phyloP scores from a whole-genome alignment of 35 echinoderm and acorn worm species.

The Eucidaris tribuloides region DNA sequence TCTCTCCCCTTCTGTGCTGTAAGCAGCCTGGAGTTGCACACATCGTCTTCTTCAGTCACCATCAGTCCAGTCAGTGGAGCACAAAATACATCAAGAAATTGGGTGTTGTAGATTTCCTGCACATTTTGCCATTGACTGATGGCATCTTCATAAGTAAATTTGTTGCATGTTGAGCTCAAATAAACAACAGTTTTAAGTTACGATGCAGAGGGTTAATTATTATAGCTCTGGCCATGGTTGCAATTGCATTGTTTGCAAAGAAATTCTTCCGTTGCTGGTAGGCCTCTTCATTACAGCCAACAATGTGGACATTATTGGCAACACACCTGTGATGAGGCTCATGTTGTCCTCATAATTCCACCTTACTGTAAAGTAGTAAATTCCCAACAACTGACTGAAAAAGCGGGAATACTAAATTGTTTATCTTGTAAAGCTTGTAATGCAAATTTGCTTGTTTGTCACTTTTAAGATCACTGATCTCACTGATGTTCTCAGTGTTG shows the following conservation, averaged over 20 bases:
- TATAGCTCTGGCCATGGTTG: neutral
- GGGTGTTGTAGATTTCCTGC: too few relatives aligned
- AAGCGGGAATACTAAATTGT: too few relatives aligned
- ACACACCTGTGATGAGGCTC: neutral
- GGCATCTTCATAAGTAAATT: neutral
- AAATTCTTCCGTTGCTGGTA: neutral
- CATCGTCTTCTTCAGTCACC: neutral
- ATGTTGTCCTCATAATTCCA: neutral
- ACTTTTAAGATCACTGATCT: too few relatives aligned
- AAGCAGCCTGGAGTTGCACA: neutral
- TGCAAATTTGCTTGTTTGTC: too few relatives aligned
- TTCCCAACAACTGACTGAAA: too few relatives aligned
- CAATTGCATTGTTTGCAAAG: neutral
- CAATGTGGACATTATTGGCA: neutral
- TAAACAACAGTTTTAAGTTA: neutral
- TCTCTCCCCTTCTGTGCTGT: neutral
- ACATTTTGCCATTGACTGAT: neutral
- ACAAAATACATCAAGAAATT: neutral
- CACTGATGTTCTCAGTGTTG: too few relatives aligned
- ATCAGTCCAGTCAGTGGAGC: neutral
- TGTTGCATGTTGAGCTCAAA: neutral
- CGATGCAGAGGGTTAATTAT: conserved; percentile 3
- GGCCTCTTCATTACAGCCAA: neutral
- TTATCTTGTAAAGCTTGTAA: too few relatives aligned
- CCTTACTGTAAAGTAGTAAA: too few relatives aligned